phyloP scores from a whole-genome alignment of 2,797 vertebrate species.

The Gorsachius magnificus region DNA sequence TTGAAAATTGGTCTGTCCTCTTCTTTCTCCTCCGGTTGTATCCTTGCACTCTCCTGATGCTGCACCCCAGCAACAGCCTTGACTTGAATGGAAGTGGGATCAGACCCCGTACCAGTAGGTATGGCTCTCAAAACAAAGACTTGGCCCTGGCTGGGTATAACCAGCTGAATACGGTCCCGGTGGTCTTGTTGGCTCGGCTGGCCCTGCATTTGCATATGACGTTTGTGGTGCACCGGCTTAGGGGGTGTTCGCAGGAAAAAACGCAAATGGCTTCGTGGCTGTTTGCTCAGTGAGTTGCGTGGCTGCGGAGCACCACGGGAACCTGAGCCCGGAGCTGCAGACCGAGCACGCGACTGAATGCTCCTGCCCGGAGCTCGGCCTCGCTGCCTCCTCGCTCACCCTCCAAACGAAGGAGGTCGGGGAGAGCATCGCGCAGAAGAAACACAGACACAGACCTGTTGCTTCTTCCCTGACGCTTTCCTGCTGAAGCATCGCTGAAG shows the following conservation, averaged over 20 bases:
- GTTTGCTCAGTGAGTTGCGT: background rate
- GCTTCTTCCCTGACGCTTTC: background rate
- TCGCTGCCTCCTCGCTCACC: accelerated
- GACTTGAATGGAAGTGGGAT: background rate
- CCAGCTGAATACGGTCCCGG: background rate
- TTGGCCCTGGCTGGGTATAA: background rate
- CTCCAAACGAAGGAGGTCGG: accelerated
- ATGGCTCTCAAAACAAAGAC: background rate
- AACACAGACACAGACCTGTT: background rate
- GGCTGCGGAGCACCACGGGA: background rate
- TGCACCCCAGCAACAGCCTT: background rate
- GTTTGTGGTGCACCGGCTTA: accelerated
- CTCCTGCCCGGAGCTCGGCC: background rate
- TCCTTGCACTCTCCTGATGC: background rate
- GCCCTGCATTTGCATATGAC: background rate
- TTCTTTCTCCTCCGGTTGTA: background rate
- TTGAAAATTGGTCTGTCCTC: background rate
- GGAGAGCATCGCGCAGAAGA: background rate
- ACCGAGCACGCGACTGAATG: accelerated
- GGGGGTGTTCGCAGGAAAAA: background rate
- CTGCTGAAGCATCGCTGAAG: too few relatives aligned
- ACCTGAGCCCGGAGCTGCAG: background rate
- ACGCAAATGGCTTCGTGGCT: too few relatives aligned
- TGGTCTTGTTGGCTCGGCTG: background rate
- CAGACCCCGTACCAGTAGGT: background rate